Percentiles rank a stretch among this genome's conserved stretches.
Conservation (phyloP, 2,797 vertebrate species). For the Philypnodon macrostomus region DNA sequence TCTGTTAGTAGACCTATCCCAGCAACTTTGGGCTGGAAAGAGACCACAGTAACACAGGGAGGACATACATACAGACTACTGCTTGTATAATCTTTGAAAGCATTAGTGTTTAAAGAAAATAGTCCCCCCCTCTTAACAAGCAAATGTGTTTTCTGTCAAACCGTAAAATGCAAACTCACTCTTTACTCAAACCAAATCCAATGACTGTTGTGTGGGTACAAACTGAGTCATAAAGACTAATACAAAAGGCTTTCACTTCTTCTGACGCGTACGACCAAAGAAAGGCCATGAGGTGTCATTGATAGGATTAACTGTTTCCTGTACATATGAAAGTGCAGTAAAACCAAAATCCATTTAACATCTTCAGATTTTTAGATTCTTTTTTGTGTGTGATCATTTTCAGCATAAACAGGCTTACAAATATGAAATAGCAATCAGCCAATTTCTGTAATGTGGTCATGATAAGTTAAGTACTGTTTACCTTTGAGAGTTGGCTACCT, state of each 20-base stretch:
- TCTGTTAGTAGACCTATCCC: too few relatives aligned
- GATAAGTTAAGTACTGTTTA: conserved; percentile 15
- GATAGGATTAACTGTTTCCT: not conserved
- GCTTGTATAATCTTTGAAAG: too few relatives aligned
- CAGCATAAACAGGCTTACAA: too few relatives aligned
- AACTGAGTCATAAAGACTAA: conserved; percentile 23
- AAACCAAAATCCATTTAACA: not conserved
- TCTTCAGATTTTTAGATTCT: not conserved
- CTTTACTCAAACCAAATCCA: not conserved
- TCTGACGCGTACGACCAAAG: not conserved
- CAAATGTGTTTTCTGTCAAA: not conserved
- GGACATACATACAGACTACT: too few relatives aligned
- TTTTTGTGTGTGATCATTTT: not conserved
- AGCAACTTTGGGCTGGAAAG: too few relatives aligned
- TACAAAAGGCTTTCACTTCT: conserved; percentile 10
- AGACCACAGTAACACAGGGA: too few relatives aligned
- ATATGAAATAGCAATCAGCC: too few relatives aligned
- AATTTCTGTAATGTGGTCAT: conserved; percentile 2
- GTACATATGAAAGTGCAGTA: not conserved
- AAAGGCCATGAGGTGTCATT: conserved; percentile 8
- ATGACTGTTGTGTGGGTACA: conserved; percentile 1
- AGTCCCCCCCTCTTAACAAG: not conserved
- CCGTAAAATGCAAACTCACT: not conserved
- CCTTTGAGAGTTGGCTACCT: conserved; percentile 13
- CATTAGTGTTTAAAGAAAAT: too few relatives aligned